phyloP scores from a whole-genome alignment of 2,113 vertebrate genomes.

The Anthoscopus minutus region DNA sequence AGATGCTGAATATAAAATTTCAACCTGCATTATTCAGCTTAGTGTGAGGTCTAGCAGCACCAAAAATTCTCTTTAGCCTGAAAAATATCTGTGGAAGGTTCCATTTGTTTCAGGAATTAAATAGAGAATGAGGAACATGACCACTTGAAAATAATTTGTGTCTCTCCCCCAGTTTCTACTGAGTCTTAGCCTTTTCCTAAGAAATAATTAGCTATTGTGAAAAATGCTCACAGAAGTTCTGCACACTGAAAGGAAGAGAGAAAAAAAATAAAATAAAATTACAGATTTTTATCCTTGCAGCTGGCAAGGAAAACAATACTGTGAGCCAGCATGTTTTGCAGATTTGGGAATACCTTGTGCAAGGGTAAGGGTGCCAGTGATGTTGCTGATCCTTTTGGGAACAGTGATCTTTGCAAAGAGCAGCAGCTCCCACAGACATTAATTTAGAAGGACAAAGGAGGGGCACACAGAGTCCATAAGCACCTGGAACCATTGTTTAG shows the following conservation, averaged over 20 bases:
- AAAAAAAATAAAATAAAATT: neutral
- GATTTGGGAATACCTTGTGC: neutral
- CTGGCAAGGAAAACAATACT: neutral
- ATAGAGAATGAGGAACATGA: neutral
- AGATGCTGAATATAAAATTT: neutral
- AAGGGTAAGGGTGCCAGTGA: neutral
- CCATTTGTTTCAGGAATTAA: neutral
- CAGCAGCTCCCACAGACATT: neutral
- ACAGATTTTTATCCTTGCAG: neutral
- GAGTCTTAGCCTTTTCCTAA: neutral
- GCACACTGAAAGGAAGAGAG: neutral
- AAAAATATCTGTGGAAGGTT: neutral
- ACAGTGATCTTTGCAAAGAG: neutral
- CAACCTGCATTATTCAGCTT: neutral
- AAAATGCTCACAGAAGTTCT: neutral
- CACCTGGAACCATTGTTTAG: neutral
- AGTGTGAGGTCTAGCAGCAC: neutral
- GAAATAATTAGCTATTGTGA: neutral
- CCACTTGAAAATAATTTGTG: neutral
- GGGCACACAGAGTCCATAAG: neutral
- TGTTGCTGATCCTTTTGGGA: neutral
- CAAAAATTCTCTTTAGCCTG: neutral
- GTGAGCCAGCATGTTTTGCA: neutral
- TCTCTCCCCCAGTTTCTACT: neutral
- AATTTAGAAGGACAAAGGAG: neutral